Evolutionary conservation across 2,113 vertebrate species (phyloP), one percentile per base, ranked within the genome.

Genomic region (Hippolais icterina): DNA sequence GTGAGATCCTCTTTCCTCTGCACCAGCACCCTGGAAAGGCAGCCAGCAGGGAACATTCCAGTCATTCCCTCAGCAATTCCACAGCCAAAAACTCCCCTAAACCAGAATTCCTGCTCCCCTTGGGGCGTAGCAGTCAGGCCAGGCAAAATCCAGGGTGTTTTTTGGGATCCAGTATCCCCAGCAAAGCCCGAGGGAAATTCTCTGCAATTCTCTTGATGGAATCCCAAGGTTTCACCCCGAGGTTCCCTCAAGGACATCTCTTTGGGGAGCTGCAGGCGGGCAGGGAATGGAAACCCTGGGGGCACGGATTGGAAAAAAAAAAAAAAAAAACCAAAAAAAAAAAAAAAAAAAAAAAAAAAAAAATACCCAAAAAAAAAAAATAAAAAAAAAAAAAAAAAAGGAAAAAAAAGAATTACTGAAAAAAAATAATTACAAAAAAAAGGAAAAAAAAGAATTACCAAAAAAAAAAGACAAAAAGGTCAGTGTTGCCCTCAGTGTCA

Each of bases 31-130:
- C 42, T 12, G 8, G 23, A 8, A 42, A 57, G 57, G 16, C 23
- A 4, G 42, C 2, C 15, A 12, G n/a, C 35, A 6, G 11, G 65
- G 69, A 39, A 14, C 4, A 0, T 4, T 11, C 2, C 0, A 1
- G 29, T 13, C 21, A 7, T 11, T 69, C 33, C 9, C 41, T 24
- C 37, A 28, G 6, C 86, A 59, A 24, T 28, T 71, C 33, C 7
- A 24, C 16, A 31, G 15, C 33, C 54, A 46, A 4, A 16, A 19
- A 2, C 21, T 19, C 6, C 20, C 2, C 18, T 1, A 1, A 5
- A 7, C 3, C 15, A 16, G 0, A n/a, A 28, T 23, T n/a, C 33
- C 66, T 20, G 2, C 39, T 63, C 22, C n/a, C 42, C 47, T 5
- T 14, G 31, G 41, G 42, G 7, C 22, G 0, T n/a, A n/a, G n/a